Percentiles rank a stretch among this genome's conserved stretches.
Conservation (phyloP, 2,113 vertebrate species). For the Serinus canaria region DNA sequence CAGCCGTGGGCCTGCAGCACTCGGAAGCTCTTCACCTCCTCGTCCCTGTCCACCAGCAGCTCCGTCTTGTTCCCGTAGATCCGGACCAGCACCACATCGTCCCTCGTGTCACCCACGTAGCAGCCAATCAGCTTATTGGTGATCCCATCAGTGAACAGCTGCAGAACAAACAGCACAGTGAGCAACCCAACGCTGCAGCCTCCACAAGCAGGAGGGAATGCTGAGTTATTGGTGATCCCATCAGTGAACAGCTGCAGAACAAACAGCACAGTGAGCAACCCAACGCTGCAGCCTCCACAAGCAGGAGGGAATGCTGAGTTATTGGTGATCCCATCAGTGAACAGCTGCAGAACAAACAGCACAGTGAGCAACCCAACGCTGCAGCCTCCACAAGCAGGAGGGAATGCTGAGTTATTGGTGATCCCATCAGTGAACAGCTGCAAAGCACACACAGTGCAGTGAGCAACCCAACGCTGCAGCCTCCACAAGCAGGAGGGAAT, state of each 20-base stretch:
- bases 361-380: background rate
- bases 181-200: background rate
- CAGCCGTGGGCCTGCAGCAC: slow-evolving; percentile 92
- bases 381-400: no score
- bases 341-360: background rate
- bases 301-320: no score
- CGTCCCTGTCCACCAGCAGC: slow-evolving; percentile 90
- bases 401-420: no score
- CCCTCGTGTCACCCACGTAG: slow-evolving; percentile 81
- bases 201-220: accelerated
- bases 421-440: no score
- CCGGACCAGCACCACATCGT: slow-evolving; percentile 92
- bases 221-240: background rate
- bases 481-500: no score
- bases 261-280: no score
- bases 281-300: no score
- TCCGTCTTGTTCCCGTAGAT: slow-evolving; percentile 98
- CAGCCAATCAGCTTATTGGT: slow-evolving; percentile 97
- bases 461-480: no score
- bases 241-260: no score
- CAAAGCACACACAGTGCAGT: no score
- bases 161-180: background rate
- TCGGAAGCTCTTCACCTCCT: slow-evolving; percentile 95
- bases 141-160: slow-evolving; percentile 96
- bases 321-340: no score